A percentile compares a stretch with the other conserved stretches of the same genome.
Evolutionary conservation across 2,888 invertebrate genomes (phyloP).

Genomic region (Polydrusus pterygomalis): DNA sequence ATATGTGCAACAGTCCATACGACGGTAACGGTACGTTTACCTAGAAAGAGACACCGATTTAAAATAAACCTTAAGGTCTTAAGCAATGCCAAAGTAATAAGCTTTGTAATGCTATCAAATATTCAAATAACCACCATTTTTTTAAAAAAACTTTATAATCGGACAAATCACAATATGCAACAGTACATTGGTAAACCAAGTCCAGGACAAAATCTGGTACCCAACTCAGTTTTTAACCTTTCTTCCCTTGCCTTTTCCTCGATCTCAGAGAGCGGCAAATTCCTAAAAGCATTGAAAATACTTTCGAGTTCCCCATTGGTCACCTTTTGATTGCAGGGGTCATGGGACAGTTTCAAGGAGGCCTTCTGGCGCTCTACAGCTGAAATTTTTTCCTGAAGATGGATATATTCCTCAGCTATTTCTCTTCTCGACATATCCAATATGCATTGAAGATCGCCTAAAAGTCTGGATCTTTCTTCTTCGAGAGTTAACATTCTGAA

Average conservation of each 20-base stretch:
- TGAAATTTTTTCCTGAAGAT: constrained; percentile 58
- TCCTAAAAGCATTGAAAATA: constrained; percentile 55
- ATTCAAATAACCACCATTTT: neutral
- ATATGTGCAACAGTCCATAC: no score
- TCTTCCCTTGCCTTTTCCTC: constrained; percentile 35
- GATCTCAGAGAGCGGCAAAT: constrained; percentile 30
- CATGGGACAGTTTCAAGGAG: constrained; percentile 40
- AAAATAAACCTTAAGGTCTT: no score
- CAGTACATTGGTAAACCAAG: constrained; percentile 48
- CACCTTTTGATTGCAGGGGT: constrained; percentile 16
- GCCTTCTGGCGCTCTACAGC: constrained; percentile 58
- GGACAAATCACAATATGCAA: constrained; percentile 44
- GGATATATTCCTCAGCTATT: constrained; percentile 59
- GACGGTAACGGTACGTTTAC: no score
- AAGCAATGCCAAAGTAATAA: no score
- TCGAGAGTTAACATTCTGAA: constrained; percentile 60
- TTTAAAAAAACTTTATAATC: neutral
- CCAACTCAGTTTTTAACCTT: constrained; percentile 25
- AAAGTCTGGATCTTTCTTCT: constrained; percentile 57
- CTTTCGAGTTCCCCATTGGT: constrained; percentile 47
- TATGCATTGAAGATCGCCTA: constrained; percentile 58
- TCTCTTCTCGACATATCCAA: constrained; percentile 59
- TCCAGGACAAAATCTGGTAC: constrained; percentile 38
- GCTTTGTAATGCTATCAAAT: no score
- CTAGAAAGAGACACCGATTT: no score